phyloP scores from a whole-genome alignment of 2,888 invertebrate genomes.

The Leptinotarsa juncta region DNA sequence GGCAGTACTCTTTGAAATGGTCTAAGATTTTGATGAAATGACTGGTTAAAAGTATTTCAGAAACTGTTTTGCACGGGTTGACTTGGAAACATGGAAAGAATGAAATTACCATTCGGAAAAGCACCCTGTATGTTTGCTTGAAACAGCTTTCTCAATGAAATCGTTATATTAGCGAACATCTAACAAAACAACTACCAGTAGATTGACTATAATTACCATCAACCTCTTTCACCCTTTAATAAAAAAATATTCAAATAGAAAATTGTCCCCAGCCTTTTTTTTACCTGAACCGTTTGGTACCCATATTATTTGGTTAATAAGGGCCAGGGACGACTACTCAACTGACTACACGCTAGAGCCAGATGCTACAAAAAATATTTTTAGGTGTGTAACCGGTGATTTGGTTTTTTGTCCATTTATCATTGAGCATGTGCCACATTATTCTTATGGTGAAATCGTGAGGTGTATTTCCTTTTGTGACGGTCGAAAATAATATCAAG shows the following conservation, averaged over 20 bases:
- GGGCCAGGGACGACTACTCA: conserved; percentile 45
- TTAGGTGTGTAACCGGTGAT: conserved; percentile 38
- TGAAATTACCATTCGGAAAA: too few relatives aligned
- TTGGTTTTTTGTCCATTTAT: conserved; percentile 17
- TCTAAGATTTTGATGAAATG: too few relatives aligned
- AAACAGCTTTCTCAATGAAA: too few relatives aligned
- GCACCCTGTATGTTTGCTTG: too few relatives aligned
- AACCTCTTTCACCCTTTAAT: conserved; percentile 41
- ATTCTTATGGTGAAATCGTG: conserved; percentile 6
- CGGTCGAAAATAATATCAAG: not conserved
- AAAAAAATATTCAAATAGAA: conserved; percentile 57
- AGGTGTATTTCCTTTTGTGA: not conserved
- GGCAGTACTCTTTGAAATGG: too few relatives aligned
- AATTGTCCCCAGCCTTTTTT: conserved; percentile 43
- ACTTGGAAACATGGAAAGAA: too few relatives aligned
- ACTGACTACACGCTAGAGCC: conserved; percentile 47
- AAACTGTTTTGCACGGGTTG: too few relatives aligned
- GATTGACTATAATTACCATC: conserved; percentile 29
- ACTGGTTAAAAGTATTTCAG: too few relatives aligned
- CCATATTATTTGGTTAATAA: conserved; percentile 62
- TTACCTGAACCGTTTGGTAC: conserved; percentile 57
- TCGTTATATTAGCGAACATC: not conserved
- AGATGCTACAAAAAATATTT: conserved; percentile 63
- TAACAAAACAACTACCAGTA: not conserved
- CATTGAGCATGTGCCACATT: conserved; percentile 34